phyloP scores from a whole-genome alignment of 1,140 invertebrate species.

The Eumaeus atala region DNA sequence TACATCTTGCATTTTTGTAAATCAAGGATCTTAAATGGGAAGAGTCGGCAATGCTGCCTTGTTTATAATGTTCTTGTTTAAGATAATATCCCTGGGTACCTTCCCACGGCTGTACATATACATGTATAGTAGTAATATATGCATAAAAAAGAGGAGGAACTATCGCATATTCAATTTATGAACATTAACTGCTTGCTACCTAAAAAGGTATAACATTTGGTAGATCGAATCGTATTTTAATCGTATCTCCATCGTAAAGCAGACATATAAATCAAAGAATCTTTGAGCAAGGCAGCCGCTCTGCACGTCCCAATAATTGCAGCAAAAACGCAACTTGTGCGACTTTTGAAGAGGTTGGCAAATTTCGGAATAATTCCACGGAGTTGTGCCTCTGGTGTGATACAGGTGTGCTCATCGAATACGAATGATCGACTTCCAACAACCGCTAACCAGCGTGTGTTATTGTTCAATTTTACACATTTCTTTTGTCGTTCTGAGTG shows the following conservation, averaged over 20 bases:
- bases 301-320: constrained; percentile 61
- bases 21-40: constrained; percentile 35
- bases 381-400: constrained; percentile 24
- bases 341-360: constrained; percentile 62
- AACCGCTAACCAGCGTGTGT: constrained; percentile 27
- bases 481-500: not conserved
- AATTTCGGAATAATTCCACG: constrained; percentile 57
- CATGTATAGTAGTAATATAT: too few species aligned
- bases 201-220: constrained; percentile 65
- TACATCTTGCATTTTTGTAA: too few species aligned
- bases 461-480: not conserved
- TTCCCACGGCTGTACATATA: too few species aligned
- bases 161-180: constrained; percentile 31
- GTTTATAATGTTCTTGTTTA: too few species aligned
- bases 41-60: too few species aligned
- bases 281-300: constrained; percentile 49
- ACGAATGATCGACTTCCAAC: constrained; percentile 22
- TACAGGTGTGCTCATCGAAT: constrained; percentile 18
- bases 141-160: too few species aligned
- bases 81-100: not conserved
- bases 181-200: constrained; percentile 42
- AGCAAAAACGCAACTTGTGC: constrained; percentile 60
- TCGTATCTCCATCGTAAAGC: constrained; percentile 40
- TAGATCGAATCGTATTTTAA: constrained; percentile 63
- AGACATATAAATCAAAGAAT: constrained; percentile 69